Base-by-base conservation (phyloP, 2,888 invertebrate genomes). In the Rhagonycha lutea region DNA sequence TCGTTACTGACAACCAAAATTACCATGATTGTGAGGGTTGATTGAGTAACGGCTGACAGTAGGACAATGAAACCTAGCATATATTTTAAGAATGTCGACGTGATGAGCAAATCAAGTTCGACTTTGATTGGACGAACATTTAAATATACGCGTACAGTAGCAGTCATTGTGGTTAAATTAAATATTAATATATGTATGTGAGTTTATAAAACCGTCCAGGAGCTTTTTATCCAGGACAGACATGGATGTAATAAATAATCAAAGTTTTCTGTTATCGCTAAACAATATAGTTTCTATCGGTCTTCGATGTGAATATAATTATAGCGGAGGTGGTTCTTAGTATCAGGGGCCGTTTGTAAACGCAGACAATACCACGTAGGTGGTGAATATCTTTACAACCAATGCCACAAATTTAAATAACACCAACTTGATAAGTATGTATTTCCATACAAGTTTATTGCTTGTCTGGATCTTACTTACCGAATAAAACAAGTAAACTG, bases 1-100 rank as follows among this genome's bases (percentile, higher is more conserved):
- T 77, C 79, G 72, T 76, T 80, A 80, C 78, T 83, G 84, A 83
- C 82, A 82, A 82, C 80, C 77, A 72, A 81, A 82, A 83, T 82
- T 83, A 82, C 82, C 81, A 82, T 82, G 82, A 82, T 82, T 82
- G 82, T 81, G 75, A 80, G 77, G 79, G 79, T 83, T 86, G 87
- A 87, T 87, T 86, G 87, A 87, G 82, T 86, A 86, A 87, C 85
- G 87, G 81, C 83, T 82, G 87, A 87, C 87, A 86, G 83, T 78
- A 79, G 84, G 83, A 87, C 86, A 87, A 87, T 86, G 84, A 84
- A 82, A 80, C 67, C 80, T 78, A 76, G 75, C 78, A 74, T 78
- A 80, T 80, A 79, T 80, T 82, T 80, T 82, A 78, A 82, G 84
- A 85, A 85, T 85, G 84, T 83, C 83, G 84, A 84, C 84, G 85